Evolutionary conservation across 2,888 invertebrate species (phyloP).

Genomic region (Epistrophe eligans): DNA sequence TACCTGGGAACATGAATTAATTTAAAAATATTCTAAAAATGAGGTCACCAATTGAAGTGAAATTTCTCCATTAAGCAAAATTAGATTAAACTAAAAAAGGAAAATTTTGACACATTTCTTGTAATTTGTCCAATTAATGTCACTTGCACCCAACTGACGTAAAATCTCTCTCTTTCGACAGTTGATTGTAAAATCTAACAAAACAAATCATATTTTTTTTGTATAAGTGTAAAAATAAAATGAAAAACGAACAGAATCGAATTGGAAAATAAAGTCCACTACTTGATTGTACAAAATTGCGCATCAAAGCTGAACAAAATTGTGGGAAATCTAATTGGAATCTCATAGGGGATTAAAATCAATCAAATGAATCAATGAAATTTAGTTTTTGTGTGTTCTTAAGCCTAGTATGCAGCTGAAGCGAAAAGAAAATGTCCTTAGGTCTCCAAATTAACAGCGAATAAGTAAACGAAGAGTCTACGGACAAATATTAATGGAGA

Average conservation of each 20-base stretch:
- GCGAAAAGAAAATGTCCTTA: too few relatives aligned
- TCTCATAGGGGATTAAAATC: too few relatives aligned
- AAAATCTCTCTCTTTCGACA: slow-evolving; percentile 53
- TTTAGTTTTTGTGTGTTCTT: too few relatives aligned
- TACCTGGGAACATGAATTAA: too few relatives aligned
- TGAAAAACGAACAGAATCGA: slow-evolving; percentile 5
- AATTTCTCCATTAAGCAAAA: slow-evolving; percentile 24
- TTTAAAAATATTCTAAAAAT: not conserved
- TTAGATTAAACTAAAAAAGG: not conserved
- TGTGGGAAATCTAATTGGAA: too few relatives aligned
- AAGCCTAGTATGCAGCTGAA: too few relatives aligned
- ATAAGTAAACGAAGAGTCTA: too few relatives aligned
- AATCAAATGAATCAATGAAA: too few relatives aligned
- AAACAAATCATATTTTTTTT: slow-evolving; percentile 32
- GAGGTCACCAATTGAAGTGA: not conserved
- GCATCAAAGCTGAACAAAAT: not conserved
- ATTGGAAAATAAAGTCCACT: not conserved
- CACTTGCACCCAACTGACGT: slow-evolving; percentile 45
- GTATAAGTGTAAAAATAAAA: slow-evolving; percentile 41
- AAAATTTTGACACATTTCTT: slow-evolving; percentile 19
- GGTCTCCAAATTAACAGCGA: too few relatives aligned
- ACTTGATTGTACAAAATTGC: not conserved
- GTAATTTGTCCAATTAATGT: slow-evolving; percentile 66
- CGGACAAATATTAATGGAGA: too few relatives aligned
- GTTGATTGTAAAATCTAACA: slow-evolving; percentile 41